phyloP scores from a whole-genome alignment of 2,888 invertebrate species.

The Drosophila crucigera region DNA sequence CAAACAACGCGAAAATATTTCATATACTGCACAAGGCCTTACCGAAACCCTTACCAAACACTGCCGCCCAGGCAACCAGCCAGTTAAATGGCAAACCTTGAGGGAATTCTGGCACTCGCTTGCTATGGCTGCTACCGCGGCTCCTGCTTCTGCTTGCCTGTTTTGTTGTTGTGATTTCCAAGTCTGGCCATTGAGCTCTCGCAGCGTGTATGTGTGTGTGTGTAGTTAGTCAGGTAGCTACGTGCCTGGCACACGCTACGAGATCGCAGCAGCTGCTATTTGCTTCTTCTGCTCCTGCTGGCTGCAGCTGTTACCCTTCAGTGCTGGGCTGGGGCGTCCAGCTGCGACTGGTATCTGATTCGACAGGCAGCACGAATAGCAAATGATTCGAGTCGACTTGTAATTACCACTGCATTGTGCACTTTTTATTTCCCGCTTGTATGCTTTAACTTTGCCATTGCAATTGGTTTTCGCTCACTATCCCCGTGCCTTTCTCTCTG shows the following conservation, averaged over 20 bases:
- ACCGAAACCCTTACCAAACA: slow-evolving; percentile 10
- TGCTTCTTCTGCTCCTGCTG: not conserved
- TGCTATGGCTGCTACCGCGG: slow-evolving; percentile 3
- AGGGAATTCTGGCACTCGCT: slow-evolving; percentile 46
- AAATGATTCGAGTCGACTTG: slow-evolving; percentile 54
- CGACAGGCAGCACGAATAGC: slow-evolving; percentile 48
- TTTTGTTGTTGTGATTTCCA: slow-evolving; percentile 40
- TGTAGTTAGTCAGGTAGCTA: slow-evolving; percentile 24
- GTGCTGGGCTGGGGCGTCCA: slow-evolving; percentile 17
- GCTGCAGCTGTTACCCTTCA: slow-evolving; percentile 49
- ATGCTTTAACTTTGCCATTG: slow-evolving; percentile 19
- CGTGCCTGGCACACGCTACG: slow-evolving; percentile 62
- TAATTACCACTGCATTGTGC: slow-evolving; percentile 77
- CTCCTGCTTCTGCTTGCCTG: slow-evolving; percentile 23
- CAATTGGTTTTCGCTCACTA: not conserved
- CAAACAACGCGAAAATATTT: slow-evolving; percentile 69
- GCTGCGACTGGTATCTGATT: slow-evolving; percentile 40
- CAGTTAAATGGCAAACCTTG: slow-evolving; percentile 72
- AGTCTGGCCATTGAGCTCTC: slow-evolving; percentile 49
- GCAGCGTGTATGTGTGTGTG: slow-evolving; percentile 33
- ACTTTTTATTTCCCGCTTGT: slow-evolving; percentile 54
- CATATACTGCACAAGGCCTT: slow-evolving; percentile 48
- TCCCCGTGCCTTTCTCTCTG: not conserved
- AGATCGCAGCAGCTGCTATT: slow-evolving; percentile 52
- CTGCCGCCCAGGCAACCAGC: slow-evolving; percentile 30